These are phyloP conservation scores for Hirtodrosophila cameraria DNA, from an alignment of 2,888 invertebrate species.

Conservation along the genomic window DNA sequence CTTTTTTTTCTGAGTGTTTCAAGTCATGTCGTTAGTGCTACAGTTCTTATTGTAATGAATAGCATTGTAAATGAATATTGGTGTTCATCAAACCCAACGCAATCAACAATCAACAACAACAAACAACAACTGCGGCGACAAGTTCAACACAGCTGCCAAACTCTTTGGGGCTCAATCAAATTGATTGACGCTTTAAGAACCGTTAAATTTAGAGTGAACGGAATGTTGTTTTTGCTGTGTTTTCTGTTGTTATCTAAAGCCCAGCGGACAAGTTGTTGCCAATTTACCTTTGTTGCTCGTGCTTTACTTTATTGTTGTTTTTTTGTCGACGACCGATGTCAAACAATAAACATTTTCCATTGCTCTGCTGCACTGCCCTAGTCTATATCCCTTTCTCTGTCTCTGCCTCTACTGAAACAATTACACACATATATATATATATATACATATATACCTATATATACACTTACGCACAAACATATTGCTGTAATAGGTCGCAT, in stretches of 20 bases:
- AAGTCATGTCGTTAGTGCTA: no score
- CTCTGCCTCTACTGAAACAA: slow-evolving; percentile 22
- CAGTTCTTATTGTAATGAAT: slow-evolving; percentile 27
- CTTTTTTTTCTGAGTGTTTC: no score
- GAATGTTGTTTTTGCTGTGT: slow-evolving; percentile 11
- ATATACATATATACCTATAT: background rate
- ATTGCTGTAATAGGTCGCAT: no score
- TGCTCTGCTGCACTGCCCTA: slow-evolving; percentile 27
- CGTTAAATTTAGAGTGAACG: slow-evolving; percentile 41
- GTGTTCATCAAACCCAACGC: slow-evolving; percentile 22
- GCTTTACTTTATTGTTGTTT: slow-evolving; percentile 55
- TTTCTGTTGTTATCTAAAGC: slow-evolving; percentile 40
- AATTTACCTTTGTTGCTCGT: slow-evolving; percentile 60
- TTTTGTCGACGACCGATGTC: slow-evolving; percentile 47
- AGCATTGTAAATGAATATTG: slow-evolving; percentile 34
- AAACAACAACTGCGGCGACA: slow-evolving; percentile 19
- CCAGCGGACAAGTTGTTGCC: slow-evolving; percentile 54
- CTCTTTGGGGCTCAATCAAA: slow-evolving; percentile 67
- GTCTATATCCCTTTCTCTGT: slow-evolving; percentile 1
- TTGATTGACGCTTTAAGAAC: slow-evolving; percentile 67
- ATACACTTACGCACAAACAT: slow-evolving; percentile 6
- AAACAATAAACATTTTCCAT: slow-evolving; percentile 46
- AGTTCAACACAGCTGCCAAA: slow-evolving; percentile 26
- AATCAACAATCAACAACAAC: slow-evolving; percentile 8
- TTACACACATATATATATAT: slow-evolving; percentile 3